Percentiles rank a stretch among this genome's conserved stretches.
phyloP scores from a whole-genome alignment of 2,888 invertebrate genomes.

The Podabrus alpinus region DNA sequence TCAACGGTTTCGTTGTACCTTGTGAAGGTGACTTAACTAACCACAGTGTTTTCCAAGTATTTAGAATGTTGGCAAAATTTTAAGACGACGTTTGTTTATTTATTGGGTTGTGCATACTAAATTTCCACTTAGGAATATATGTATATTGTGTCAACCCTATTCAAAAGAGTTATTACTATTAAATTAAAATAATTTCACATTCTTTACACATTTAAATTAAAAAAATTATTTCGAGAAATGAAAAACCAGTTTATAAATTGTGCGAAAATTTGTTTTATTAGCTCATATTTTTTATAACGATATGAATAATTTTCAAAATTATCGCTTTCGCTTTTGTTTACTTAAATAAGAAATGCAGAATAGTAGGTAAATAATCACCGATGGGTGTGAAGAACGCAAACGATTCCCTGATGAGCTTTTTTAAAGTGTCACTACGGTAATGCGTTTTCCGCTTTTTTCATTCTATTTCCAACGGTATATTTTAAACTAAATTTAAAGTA shows the following conservation, averaged over 20 bases:
- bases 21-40: neutral
- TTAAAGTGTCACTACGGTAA: constrained; percentile 6
- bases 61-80: neutral
- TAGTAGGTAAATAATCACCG: constrained; percentile 6
- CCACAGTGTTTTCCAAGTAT: neutral
- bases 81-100: neutral
- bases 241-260: neutral
- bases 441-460: neutral
- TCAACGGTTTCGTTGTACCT: neutral
- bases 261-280: neutral
- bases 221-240: neutral
- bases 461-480: neutral
- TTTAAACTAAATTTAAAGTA: neutral
- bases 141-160: neutral
- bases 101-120: neutral
- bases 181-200: neutral
- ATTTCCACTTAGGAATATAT: neutral
- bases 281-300: neutral
- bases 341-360: neutral
- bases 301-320: neutral
- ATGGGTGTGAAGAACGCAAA: constrained; percentile 15
- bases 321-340: neutral
- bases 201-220: neutral
- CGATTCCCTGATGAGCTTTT: constrained; percentile 17
- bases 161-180: neutral